Percentiles rank a stretch among this genome's conserved stretches.
These are phyloP conservation scores for Coelinius sp. DNA, from an alignment of 2,888 invertebrate genomes.

Conservation along the genomic window DNA sequence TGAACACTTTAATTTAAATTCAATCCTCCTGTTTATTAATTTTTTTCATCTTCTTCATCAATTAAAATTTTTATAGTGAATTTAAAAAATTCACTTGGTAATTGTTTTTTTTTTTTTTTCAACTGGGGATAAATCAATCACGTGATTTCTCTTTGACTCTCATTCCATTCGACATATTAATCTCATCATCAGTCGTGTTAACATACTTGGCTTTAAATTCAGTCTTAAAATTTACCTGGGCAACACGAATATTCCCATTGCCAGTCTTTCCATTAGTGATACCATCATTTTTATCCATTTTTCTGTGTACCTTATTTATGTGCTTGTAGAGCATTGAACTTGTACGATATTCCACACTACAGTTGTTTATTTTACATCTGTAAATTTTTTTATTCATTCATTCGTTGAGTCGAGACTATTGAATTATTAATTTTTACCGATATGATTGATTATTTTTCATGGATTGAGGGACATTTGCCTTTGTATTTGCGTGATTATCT, in stretches of 20 bases:
- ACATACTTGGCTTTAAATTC: conserved; percentile 67
- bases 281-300: conserved; percentile 53
- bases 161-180: not conserved
- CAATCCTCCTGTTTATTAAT: not conserved
- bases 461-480: conserved; percentile 58
- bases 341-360: conserved; percentile 62
- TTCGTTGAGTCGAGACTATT: not conserved
- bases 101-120: not conserved
- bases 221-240: conserved; percentile 68
- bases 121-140: conserved; percentile 58
- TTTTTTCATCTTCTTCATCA: not conserved
- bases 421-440: conserved; percentile 53
- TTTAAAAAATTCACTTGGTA: not conserved
- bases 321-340: conserved; percentile 64
- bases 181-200: conserved; percentile 1
- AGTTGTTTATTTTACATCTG: conserved; percentile 64
- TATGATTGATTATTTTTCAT: conserved; percentile 61
- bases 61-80: not conserved
- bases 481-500: conserved; percentile 67
- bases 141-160: conserved; percentile 60
- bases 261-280: conserved; percentile 67
- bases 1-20: conserved; percentile 19
- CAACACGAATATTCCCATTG: conserved; percentile 59
- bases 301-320: conserved; percentile 62
- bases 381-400: conserved; percentile 33